Conservation (phyloP, 37 sponge, comb jelly and placozoan species). For the Ephydatia muelleri region DNA sequence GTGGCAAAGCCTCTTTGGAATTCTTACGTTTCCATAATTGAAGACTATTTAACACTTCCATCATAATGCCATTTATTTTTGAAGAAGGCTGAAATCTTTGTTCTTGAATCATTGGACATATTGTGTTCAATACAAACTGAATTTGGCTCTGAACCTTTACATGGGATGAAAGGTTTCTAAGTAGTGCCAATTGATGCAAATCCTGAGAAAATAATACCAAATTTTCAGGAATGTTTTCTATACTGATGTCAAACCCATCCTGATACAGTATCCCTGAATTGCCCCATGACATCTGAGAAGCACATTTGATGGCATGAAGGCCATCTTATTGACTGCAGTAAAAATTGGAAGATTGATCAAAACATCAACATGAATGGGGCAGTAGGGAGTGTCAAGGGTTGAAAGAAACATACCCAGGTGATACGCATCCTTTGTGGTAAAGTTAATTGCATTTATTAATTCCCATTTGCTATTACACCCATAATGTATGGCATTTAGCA, state of each 20-base stretch:
- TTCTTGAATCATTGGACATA: slow-evolving; percentile 22
- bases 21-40: neutral
- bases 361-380: neutral
- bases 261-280: neutral
- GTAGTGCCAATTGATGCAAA: slow-evolving; percentile 1
- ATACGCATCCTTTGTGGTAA: slow-evolving; percentile 11
- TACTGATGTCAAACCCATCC: neutral
- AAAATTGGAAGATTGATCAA: slow-evolving; percentile 5
- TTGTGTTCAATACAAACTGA: neutral
- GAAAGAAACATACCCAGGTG: neutral
- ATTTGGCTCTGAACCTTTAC: neutral
- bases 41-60: neutral
- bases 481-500: slow-evolving; percentile 15
- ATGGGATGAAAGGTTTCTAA: slow-evolving; percentile 1
- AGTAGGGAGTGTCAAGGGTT: neutral
- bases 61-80: slow-evolving; percentile 10
- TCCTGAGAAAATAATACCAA: slow-evolving; percentile 17
- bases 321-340: neutral
- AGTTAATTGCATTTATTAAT: neutral
- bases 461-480: neutral
- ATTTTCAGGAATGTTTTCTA: slow-evolving; percentile 1
- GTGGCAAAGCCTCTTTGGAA: neutral
- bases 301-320: neutral
- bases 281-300: neutral
- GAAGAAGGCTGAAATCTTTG: neutral